Conservation (phyloP, 2,113 vertebrate genomes). For the Dascyllus trimaculatus region DNA sequence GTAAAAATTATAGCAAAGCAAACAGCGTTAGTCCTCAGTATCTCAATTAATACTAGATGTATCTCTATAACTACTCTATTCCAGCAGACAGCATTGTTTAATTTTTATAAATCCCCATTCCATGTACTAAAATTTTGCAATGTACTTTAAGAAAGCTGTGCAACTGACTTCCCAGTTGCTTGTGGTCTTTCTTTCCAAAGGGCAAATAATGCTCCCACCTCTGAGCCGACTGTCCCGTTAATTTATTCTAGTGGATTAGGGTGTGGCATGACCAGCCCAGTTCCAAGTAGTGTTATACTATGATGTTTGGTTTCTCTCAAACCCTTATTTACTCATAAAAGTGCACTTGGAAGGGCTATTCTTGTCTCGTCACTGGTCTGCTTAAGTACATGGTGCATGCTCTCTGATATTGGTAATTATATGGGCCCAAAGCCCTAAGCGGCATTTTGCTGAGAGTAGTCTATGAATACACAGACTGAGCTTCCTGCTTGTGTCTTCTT, state of each 20-base stretch:
- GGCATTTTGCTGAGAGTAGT: slow-evolving; percentile 23
- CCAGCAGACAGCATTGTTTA: not conserved
- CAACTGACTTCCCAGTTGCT: slow-evolving; percentile 9
- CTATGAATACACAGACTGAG: slow-evolving; percentile 48
- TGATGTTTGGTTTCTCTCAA: slow-evolving; percentile 76
- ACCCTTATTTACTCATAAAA: slow-evolving; percentile 82
- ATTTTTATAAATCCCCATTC: not conserved
- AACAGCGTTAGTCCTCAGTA: not conserved
- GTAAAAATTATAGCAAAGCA: not conserved
- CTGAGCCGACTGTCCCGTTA: not conserved
- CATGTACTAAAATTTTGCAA: not conserved
- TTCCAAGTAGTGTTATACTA: slow-evolving; percentile 36
- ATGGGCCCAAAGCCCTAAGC: slow-evolving; percentile 39
- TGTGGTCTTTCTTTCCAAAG: not conserved
- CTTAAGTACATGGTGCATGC: slow-evolving; percentile 79
- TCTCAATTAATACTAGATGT: not conserved
- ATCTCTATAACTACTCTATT: not conserved
- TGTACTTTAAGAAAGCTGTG: not conserved
- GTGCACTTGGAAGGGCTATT: slow-evolving; percentile 76
- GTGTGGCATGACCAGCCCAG: slow-evolving; percentile 42
- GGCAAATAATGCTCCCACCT: slow-evolving; percentile 6
- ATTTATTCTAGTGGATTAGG: slow-evolving; percentile 60
- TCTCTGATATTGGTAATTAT: slow-evolving; percentile 80
- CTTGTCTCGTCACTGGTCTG: slow-evolving; percentile 68
- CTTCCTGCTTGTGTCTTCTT: slow-evolving; percentile 30